Evolutionary conservation across 2,888 invertebrate species (phyloP).

Genomic region (Amblyjoppa proteus): DNA sequence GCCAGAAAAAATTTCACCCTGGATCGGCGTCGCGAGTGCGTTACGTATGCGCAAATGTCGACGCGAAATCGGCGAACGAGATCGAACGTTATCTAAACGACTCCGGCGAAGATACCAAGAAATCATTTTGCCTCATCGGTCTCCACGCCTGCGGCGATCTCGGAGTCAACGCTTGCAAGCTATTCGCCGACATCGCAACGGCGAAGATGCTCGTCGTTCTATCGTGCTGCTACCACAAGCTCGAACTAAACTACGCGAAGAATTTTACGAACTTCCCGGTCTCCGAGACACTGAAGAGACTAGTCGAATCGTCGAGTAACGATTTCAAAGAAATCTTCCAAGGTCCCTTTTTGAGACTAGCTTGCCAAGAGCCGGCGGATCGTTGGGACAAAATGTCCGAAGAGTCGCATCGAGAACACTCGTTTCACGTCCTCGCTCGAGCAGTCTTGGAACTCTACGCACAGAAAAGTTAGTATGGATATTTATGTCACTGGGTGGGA

Average conservation of each 20-base stretch:
- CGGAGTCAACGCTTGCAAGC: constrained; percentile 88
- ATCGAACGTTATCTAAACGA: constrained; percentile 84
- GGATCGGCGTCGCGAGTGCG: constrained; percentile 86
- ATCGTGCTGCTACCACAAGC: constrained; percentile 93
- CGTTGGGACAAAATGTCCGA: constrained; percentile 86
- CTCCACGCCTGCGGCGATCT: constrained; percentile 93
- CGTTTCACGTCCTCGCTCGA: constrained; percentile 84
- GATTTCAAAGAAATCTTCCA: constrained; percentile 85
- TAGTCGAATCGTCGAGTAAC: constrained; percentile 78
- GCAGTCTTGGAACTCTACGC: constrained; percentile 89
- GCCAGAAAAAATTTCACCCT: constrained; percentile 87
- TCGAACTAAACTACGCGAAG: constrained; percentile 78
- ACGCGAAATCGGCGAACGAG: constrained; percentile 85
- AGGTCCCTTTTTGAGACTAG: constrained; percentile 90
- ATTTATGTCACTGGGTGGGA: background rate
- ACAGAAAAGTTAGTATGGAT: constrained; percentile 85
- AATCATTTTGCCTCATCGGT: constrained; percentile 86
- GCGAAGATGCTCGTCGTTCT: constrained; percentile 88
- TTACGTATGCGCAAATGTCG: constrained; percentile 87
- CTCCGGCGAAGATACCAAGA: constrained; percentile 81
- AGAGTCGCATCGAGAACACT: constrained; percentile 84
- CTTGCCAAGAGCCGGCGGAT: constrained; percentile 89
- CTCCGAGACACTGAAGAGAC: constrained; percentile 86
- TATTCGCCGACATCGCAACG: constrained; percentile 87
- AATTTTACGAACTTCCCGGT: constrained; percentile 90